These are phyloP conservation scores for Megaceryle maxima DNA, from an alignment of 2,113 vertebrate species.

Conservation along the genomic window DNA sequence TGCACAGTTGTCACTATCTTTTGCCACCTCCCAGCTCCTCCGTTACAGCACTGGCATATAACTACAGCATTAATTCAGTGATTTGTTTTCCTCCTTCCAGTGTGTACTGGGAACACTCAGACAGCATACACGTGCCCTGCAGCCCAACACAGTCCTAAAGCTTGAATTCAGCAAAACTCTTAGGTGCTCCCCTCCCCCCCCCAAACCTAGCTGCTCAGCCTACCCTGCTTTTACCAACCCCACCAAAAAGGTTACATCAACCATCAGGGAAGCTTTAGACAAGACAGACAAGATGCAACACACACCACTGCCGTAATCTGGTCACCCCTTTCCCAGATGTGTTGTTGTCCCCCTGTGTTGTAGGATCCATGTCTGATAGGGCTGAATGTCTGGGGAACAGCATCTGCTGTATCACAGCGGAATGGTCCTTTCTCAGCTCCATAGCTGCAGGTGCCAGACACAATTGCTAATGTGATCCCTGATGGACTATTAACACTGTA, in stretches of 20 bases:
- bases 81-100: not conserved
- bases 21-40: not conserved
- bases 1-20: not conserved
- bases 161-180: not conserved
- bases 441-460: fast-evolving
- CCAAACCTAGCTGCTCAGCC: not conserved
- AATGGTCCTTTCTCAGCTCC: not conserved
- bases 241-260: not conserved
- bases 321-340: not conserved
- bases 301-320: not conserved
- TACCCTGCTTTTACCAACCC: not conserved
- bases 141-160: not conserved
- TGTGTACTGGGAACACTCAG: fast-evolving
- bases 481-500: not conserved
- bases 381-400: not conserved
- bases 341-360: fast-evolving
- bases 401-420: not conserved
- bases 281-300: not conserved
- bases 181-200: fast-evolving
- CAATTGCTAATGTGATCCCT: not conserved
- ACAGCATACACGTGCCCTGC: fast-evolving
- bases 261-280: fast-evolving
- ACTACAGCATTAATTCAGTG: not conserved
- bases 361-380: not conserved
- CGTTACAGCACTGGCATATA: not conserved